Evolutionary conservation across 2,888 invertebrate genomes (phyloP), one percentile per base, ranked within the genome.

Genomic region (Anthophora plumipes): DNA sequence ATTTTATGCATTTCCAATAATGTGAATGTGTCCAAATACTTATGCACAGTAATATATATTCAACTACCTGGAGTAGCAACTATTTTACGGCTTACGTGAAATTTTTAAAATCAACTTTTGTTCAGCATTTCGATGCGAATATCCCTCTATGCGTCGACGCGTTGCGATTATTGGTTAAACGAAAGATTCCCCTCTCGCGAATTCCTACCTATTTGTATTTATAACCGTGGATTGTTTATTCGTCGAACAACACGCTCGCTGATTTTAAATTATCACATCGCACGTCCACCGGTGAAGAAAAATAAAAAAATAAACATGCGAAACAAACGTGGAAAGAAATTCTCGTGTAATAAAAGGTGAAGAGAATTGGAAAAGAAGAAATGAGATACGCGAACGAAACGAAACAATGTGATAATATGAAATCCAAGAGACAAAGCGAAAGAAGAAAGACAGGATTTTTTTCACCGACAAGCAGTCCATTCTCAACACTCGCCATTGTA

Each of bases 201-300:
- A 31, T 31, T 31, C 31, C 31, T 46, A 71, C 41, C 72, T 55
- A 75, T 80, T 55, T 75, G 74, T 80, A 78, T 78, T 78, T 77
- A 84, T 84, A 80, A 80, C 57, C 54, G 46, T 37, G 37, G 61
- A 12, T 22, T 50, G 55, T 75, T 59, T 50, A 63, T 75, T 25
- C 46, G 39, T 60, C 17, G 41, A 17, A 12, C 69, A 14, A 46
- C 54, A 41, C 50, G 55, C 57, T 57, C 54, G 61, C 68, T 77
- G 73, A 80, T 80, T 82, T 76, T 70, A 61, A 80, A 71, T 67
- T 60, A 75, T 63, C 80, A 83, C 80, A 59, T 83, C 67, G 77
- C 77, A 52, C 71, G 79, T 85, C 77, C 78, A 81, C 83, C 74
- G 75, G 63, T 60, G 60, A 83, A 66, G 52, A 22, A 50, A 20